phyloP scores from a whole-genome alignment of 2,797 vertebrate genomes.

The Petrocephalus schoutedeni region DNA sequence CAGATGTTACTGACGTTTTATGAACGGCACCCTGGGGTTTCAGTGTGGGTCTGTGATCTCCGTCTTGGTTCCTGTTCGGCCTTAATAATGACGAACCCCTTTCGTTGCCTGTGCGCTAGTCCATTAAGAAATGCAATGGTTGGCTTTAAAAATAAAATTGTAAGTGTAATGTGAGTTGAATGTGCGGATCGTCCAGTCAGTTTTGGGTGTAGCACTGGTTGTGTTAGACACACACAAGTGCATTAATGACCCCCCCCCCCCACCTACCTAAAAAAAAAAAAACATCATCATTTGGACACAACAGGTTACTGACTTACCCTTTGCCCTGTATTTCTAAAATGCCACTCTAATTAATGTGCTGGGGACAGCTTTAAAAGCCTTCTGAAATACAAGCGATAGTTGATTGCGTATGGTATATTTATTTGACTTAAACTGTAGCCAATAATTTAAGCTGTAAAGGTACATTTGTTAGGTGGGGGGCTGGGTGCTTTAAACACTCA shows the following conservation, averaged over 20 bases:
- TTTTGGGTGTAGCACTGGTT: not conserved
- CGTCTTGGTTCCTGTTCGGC: not conserved
- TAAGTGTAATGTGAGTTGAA: not conserved
- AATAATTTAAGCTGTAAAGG: not conserved
- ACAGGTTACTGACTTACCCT: not conserved
- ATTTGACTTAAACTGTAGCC: not conserved
- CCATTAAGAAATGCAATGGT: not conserved
- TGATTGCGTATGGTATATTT: not conserved
- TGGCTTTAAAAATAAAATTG: not conserved
- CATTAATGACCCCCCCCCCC: not conserved
- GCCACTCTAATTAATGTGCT: not conserved
- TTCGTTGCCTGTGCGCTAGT: not conserved
- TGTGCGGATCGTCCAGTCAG: not conserved
- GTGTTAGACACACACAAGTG: not conserved
- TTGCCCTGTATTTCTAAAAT: not conserved
- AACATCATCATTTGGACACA: not conserved
- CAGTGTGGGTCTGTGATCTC: not conserved
- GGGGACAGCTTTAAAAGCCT: not conserved
- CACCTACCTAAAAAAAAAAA: not conserved
- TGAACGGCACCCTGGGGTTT: not conserved
- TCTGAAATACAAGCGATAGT: not conserved
- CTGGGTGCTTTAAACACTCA: not conserved
- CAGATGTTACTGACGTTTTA: not conserved
- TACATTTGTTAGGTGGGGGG: not conserved
- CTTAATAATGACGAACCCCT: not conserved